Conservation (phyloP, 1,140 invertebrate species). For the Drosophila willistoni region DNA sequence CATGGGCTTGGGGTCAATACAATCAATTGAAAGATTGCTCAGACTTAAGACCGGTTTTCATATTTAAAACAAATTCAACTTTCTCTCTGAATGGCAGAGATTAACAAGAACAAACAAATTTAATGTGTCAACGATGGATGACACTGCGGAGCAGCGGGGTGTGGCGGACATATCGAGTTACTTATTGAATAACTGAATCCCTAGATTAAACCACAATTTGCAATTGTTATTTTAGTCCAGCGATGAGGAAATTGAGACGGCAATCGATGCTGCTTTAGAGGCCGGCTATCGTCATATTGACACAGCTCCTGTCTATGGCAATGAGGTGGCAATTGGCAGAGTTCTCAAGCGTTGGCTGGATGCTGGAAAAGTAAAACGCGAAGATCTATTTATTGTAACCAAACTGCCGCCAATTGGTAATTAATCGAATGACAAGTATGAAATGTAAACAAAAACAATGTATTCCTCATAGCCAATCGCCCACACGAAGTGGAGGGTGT, state of each 20-base stretch:
- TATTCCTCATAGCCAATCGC: conserved; percentile 84
- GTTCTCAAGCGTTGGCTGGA: conserved; percentile 90
- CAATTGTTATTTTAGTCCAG: conserved; percentile 84
- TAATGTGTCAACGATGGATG: neutral
- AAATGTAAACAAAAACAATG: neutral
- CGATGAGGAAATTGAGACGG: conserved; percentile 88
- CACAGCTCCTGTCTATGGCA: conserved; percentile 91
- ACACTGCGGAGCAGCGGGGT: neutral
- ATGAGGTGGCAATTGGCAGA: conserved; percentile 91
- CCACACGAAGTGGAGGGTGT: conserved; percentile 89
- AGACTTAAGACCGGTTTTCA: conserved; percentile 34
- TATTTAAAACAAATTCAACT: neutral
- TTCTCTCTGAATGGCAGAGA: neutral
- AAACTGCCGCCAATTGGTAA: conserved; percentile 86
- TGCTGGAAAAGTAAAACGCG: conserved; percentile 88
- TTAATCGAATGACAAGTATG: neutral
- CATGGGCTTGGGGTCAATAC: neutral
- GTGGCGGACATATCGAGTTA: neutral
- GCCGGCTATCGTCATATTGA: conserved; percentile 89
- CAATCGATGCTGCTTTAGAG: conserved; percentile 86
- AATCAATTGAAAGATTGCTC: conserved; percentile 21
- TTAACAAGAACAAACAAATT: conserved; percentile 20
- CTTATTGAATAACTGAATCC: conserved; percentile 5
- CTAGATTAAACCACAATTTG: conserved; percentile 56
- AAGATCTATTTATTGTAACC: conserved; percentile 92